Percentiles rank a stretch among this genome's conserved stretches.
Conservation (phyloP, 2,797 vertebrate genomes). For the Hozukius guyotensis region DNA sequence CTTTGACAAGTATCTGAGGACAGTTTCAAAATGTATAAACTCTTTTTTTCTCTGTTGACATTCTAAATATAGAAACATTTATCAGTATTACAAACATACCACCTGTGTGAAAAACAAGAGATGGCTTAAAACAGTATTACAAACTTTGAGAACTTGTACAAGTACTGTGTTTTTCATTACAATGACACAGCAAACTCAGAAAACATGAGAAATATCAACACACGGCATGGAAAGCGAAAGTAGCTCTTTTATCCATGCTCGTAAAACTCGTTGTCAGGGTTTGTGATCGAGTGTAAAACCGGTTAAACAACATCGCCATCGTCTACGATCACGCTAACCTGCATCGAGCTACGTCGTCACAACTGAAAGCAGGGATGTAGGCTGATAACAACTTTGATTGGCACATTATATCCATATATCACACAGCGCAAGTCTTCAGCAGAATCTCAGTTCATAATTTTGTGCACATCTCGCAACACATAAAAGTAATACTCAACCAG, state of each 20-base stretch:
- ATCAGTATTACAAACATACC: constrained; percentile 87
- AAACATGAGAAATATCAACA: constrained; percentile 76
- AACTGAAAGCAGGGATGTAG: constrained; percentile 57
- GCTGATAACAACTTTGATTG: constrained; percentile 64
- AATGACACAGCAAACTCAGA: constrained; percentile 86
- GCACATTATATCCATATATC: constrained; percentile 68
- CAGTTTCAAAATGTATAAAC: constrained; percentile 85
- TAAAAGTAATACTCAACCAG: constrained; percentile 48
- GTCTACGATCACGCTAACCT: constrained; percentile 72
- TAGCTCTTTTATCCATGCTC: constrained; percentile 58
- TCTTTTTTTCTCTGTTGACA: constrained; percentile 72
- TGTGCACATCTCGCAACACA: constrained; percentile 48
- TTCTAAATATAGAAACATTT: constrained; percentile 92
- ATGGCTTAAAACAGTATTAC: constrained; percentile 84
- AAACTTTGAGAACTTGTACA: constrained; percentile 83
- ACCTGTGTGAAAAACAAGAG: constrained; percentile 83
- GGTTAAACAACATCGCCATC: constrained; percentile 61
- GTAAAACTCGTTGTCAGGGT: constrained; percentile 48
- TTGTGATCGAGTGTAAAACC: constrained; percentile 63
- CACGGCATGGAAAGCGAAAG: constrained; percentile 64
- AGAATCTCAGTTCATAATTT: constrained; percentile 35
- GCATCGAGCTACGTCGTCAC: constrained; percentile 66
- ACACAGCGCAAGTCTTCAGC: constrained; percentile 62
- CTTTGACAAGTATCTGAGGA: constrained; percentile 82
- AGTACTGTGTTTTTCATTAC: constrained; percentile 81